Evolutionary conservation across 2,113 vertebrate genomes (phyloP), one percentile per base, ranked within the genome.

Genomic region (Nicator chloris): DNA sequence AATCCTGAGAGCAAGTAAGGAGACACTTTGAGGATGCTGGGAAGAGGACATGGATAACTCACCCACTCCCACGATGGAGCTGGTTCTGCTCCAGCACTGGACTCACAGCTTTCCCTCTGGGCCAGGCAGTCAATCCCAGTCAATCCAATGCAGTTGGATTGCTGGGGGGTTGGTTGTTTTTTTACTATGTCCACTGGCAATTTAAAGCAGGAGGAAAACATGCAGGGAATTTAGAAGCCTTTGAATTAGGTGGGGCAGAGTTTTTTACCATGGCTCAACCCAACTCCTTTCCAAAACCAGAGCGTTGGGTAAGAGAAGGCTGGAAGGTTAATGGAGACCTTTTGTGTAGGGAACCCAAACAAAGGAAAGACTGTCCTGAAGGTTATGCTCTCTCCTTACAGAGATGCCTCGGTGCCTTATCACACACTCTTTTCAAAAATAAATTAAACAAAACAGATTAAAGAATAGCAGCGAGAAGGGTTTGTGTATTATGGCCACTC

Each of bases 361-460:
- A 76, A 85, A 89, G 54, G 47, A 64, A 64, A 91, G 71, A 50
- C 54, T 45, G 30, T 63, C 66, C 56, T 96, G 60, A 73, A 96
- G 44, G 71, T 83, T 69, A 59, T n/a, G 19, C 60, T 89, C 91
- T 89, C 87, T 86, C 85, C 77, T 91, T 30, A 54, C 65, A 90
- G 94, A 95, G 90, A 93, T 90, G 66, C 82, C 85, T 93, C 81
- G 11, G 47, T 90, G 92, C 90, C 92, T 96, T 69, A 82, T 72
- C 93, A 96, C 39, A 65, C 56, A 54, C 35, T 94, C 84, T 72
- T 94, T 94, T 80, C 31, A 94, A 97, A 80, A 94, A 96, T 95
- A 97, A 96, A 97, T 91, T 97, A 97, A 94, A 94, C 70, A 53
- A 47, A 90, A 63, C 22, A 93, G 65, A 65, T 92, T 92, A 92